Conservation (phyloP, 2,888 invertebrate genomes). For the Chrysomela aeneicollis region DNA sequence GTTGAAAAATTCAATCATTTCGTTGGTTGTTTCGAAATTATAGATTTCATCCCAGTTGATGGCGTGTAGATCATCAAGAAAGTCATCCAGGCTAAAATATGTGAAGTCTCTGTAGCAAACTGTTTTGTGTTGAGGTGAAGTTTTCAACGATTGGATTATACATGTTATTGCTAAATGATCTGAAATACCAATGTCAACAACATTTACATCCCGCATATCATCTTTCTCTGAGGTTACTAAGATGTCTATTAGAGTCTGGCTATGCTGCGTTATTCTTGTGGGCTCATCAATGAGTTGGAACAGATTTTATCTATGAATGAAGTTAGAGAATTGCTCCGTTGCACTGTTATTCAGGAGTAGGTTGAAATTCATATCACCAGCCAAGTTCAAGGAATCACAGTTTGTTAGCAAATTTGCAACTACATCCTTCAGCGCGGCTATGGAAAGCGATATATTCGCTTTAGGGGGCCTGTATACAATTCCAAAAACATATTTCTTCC, state of each 20-base stretch:
- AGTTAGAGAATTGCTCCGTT: conserved; percentile 1
- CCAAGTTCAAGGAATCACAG: conserved; percentile 6
- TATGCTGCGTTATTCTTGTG: conserved; percentile 7
- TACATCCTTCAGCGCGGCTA: neutral
- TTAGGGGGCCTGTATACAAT: neutral
- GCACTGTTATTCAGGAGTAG: neutral
- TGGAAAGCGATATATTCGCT: neutral
- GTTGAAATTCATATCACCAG: conserved; percentile 8
- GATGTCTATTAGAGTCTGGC: neutral
- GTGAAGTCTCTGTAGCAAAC: neutral
- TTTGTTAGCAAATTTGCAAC: neutral
- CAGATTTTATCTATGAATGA: neutral
- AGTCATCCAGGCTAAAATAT: neutral
- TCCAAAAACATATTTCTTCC: neutral
- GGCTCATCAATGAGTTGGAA: conserved; percentile 6
- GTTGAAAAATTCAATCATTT: neutral
- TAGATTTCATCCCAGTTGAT: neutral
- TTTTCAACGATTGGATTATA: too few relatives aligned
- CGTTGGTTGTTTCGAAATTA: neutral
- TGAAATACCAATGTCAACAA: neutral
- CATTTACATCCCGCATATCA: neutral
- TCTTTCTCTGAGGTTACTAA: conserved; percentile 1
- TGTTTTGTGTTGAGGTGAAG: too few relatives aligned
- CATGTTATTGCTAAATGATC: too few relatives aligned
- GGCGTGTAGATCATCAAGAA: neutral